Conservation (phyloP, 2,888 invertebrate species). For the Tupiocoris notatus region DNA sequence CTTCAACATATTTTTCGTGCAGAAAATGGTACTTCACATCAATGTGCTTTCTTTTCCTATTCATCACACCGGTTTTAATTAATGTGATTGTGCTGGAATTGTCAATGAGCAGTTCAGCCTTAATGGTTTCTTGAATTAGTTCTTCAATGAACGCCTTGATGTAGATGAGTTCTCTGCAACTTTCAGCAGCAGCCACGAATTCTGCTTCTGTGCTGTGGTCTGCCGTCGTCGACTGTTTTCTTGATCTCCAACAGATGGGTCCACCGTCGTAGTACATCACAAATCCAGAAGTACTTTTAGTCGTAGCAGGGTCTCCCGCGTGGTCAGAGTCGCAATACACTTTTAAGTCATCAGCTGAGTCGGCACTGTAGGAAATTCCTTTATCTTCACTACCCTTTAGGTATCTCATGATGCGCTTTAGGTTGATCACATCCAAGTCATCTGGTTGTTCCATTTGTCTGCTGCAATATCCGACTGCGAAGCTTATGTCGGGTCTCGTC, state of each 20-base stretch:
- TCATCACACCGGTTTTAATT: constrained; percentile 2
- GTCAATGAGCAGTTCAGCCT: background rate
- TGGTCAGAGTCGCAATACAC: background rate
- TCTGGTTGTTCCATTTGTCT: background rate
- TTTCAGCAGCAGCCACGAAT: constrained; percentile 8
- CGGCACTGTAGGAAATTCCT: background rate
- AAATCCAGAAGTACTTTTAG: constrained; percentile 14
- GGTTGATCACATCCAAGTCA: background rate
- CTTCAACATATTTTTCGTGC: constrained; percentile 5
- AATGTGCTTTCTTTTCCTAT: constrained; percentile 2
- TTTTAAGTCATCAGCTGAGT: background rate
- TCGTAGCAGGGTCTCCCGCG: background rate
- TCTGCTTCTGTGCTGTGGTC: constrained; percentile 6
- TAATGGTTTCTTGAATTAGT: constrained; percentile 1
- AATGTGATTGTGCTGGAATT: background rate
- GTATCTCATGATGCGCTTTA: background rate
- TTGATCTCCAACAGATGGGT: constrained; percentile 3
- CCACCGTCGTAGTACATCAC: constrained; percentile 1
- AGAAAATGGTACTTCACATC: constrained; percentile 17
- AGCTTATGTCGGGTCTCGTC: background rate
- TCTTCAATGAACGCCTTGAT: background rate
- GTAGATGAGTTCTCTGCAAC: constrained; percentile 8
- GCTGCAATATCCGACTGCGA: background rate
- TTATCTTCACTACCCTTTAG: too few relatives aligned
- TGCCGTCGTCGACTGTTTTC: constrained; percentile 8